Percentiles rank a stretch among this genome's conserved stretches.
Conservation (phyloP, 2,888 invertebrate species). For the Drosophila koepferae region DNA sequence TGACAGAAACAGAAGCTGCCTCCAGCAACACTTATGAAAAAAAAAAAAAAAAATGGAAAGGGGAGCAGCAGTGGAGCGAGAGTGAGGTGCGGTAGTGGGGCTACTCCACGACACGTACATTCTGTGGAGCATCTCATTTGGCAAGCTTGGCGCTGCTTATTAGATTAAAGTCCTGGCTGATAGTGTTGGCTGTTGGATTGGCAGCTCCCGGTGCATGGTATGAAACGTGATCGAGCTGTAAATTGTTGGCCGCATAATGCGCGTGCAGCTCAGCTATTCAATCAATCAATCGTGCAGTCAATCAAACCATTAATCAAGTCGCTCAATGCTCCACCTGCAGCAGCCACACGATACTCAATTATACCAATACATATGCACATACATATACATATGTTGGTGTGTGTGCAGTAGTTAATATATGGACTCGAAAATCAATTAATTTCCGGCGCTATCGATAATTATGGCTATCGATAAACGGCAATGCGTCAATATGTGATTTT, state of each 20-base stretch:
- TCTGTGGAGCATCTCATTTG: not conserved
- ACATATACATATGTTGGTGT: too few species aligned
- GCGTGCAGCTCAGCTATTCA: slow-evolving; percentile 23
- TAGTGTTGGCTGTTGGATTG: slow-evolving; percentile 19
- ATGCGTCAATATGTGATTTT: not conserved
- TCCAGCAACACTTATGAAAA: not conserved
- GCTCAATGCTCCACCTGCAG: slow-evolving; percentile 27
- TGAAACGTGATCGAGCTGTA: slow-evolving; percentile 42
- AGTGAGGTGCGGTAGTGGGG: not conserved
- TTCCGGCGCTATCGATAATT: slow-evolving; percentile 22
- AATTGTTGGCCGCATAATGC: slow-evolving; percentile 27
- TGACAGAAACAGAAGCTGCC: not conserved
- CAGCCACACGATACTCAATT: slow-evolving; percentile 27
- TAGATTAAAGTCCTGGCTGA: slow-evolving; percentile 5
- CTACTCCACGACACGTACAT: slow-evolving; percentile 1
- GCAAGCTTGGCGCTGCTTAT: not conserved
- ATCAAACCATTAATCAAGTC: slow-evolving; percentile 53
- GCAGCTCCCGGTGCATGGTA: slow-evolving; percentile 34
- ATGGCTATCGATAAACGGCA: slow-evolving; percentile 6
- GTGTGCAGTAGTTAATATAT: slow-evolving; percentile 32
- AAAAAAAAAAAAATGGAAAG: too few species aligned
- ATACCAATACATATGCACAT: slow-evolving; percentile 1
- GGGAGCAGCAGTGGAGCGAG: not conserved
- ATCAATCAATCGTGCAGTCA: slow-evolving; percentile 35
- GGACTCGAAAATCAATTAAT: slow-evolving; percentile 42